phyloP scores from a whole-genome alignment of 2,888 invertebrate genomes.

The Achlya flavicornis region DNA sequence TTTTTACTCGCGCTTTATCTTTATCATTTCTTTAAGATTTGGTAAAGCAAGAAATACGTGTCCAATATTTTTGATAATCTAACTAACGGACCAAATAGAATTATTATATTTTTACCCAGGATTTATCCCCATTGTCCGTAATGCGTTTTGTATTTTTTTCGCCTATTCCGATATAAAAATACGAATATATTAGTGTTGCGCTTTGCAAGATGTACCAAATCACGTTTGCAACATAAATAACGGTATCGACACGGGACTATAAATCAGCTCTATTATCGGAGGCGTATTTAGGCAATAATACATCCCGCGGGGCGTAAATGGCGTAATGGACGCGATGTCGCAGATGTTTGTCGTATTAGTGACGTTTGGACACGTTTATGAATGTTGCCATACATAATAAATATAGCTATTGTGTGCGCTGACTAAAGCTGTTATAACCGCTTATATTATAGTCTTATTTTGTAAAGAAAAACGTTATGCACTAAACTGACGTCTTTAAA shows the following conservation, averaged over 20 bases:
- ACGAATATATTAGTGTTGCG: background rate
- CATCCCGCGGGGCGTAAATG: conserved; percentile 33
- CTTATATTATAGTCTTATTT: background rate
- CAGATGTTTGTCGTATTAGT: conserved; percentile 28
- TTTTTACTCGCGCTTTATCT: too few species aligned
- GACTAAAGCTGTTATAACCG: background rate
- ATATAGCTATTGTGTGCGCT: background rate
- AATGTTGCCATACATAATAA: background rate
- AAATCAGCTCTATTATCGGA: conserved; percentile 40
- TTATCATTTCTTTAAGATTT: too few species aligned
- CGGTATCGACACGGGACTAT: conserved; percentile 36
- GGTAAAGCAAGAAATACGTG: too few species aligned
- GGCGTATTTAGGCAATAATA: conserved; percentile 32
- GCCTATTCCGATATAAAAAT: too few species aligned
- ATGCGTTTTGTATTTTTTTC: too few species aligned
- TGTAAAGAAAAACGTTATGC: too few species aligned
- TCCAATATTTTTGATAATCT: too few species aligned
- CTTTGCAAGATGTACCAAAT: background rate
- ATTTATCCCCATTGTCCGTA: too few species aligned
- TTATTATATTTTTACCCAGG: too few species aligned
- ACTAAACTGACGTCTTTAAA: too few species aligned
- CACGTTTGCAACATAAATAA: conserved; percentile 33
- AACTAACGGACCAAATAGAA: too few species aligned
- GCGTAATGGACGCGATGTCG: conserved; percentile 17
- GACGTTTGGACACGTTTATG: conserved; percentile 18